Conservation (phyloP, 1,140 invertebrate genomes). For the Episyrphus balteatus region DNA sequence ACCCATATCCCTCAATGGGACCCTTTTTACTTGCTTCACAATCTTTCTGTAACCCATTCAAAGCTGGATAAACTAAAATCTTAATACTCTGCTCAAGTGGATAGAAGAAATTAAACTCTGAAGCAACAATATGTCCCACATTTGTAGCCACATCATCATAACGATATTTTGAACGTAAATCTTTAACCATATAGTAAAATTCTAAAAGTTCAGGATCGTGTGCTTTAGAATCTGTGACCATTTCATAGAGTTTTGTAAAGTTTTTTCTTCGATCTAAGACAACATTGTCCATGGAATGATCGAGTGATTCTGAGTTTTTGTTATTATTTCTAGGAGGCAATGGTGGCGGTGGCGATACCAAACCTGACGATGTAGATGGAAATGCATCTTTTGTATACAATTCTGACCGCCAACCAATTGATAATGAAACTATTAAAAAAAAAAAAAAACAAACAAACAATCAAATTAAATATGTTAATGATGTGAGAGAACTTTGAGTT, state of each 20-base stretch:
- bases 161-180: conserved; percentile 45
- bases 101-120: conserved; percentile 66
- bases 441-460: neutral
- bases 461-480: neutral
- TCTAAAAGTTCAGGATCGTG: conserved; percentile 64
- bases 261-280: conserved; percentile 38
- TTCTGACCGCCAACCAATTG: conserved; percentile 43
- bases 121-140: conserved; percentile 69
- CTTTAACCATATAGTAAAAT: conserved; percentile 63
- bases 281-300: conserved; percentile 18
- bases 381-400: conserved; percentile 9
- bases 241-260: conserved; percentile 54
- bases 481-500: neutral
- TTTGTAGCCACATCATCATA: conserved; percentile 61
- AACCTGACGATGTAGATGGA: conserved; percentile 6
- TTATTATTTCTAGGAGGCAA: conserved; percentile 43
- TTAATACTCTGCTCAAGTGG: conserved; percentile 72
- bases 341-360: conserved; percentile 32
- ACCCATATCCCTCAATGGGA: conserved; percentile 38
- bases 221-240: conserved; percentile 53
- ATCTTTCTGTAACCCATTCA: conserved; percentile 39
- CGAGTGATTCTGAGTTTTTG: neutral
- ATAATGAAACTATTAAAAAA: conserved; percentile 28
- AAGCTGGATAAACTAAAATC: conserved; percentile 63
- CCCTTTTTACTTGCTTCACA: conserved; percentile 22